Percentiles rank a stretch among this genome's conserved stretches.
Conservation (phyloP, 2,113 vertebrate genomes). For the Semicossyphus pulcher region DNA sequence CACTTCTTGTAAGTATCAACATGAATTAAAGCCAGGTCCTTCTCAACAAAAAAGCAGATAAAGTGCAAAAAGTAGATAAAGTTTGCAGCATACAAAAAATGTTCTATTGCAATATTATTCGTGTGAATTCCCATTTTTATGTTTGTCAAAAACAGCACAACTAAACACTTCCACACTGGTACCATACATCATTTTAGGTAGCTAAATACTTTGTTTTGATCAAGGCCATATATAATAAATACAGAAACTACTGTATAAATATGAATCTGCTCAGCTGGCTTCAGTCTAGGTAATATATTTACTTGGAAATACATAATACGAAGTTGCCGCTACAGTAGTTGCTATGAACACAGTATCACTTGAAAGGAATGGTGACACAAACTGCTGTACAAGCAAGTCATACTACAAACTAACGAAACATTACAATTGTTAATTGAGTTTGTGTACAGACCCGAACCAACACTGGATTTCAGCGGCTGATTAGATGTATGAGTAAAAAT, state of each 20-base stretch:
- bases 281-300: conserved; percentile 14
- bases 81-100: conserved; percentile 28
- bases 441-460: background rate
- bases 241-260: conserved; percentile 27
- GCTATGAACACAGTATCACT: conserved; percentile 14
- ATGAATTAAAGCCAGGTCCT: conserved; percentile 3
- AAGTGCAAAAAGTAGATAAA: conserved; percentile 61
- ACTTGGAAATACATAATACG: background rate
- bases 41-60: conserved; percentile 48
- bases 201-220: conserved; percentile 2
- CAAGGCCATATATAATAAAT: conserved; percentile 20
- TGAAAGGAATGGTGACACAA: conserved; percentile 1
- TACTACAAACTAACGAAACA: background rate
- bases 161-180: background rate
- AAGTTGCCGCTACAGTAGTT: conserved; percentile 14
- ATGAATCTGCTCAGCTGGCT: conserved; percentile 25
- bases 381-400: background rate
- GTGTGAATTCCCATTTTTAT: conserved; percentile 3
- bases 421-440: no score
- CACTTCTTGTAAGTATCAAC: background rate
- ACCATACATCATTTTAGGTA: background rate
- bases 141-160: conserved; percentile 19
- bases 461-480: background rate
- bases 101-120: background rate
- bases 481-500: background rate